Conservation (phyloP, 2,888 invertebrate genomes). For the Sericinus montela region DNA sequence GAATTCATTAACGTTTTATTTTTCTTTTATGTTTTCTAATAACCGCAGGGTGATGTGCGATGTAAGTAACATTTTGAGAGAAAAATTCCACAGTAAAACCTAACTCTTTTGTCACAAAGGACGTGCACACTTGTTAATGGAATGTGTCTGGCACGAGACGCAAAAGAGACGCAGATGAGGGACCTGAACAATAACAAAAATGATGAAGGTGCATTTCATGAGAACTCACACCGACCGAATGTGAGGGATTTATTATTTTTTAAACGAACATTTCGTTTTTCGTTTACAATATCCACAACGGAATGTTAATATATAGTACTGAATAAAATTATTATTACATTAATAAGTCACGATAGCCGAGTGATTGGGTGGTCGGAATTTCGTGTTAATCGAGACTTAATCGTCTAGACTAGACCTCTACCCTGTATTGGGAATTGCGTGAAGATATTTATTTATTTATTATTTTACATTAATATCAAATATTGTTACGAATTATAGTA, state of each 20-base stretch:
- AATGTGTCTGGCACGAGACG: conserved; percentile 13
- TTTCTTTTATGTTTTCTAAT: not conserved
- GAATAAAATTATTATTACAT: too few species aligned
- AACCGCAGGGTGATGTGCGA: not conserved
- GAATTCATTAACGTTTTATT: not conserved
- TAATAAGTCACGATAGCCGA: too few species aligned
- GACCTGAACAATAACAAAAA: conserved; percentile 14
- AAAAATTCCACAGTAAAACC: not conserved
- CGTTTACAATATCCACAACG: too few species aligned
- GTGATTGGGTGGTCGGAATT: too few species aligned
- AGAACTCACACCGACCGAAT: not conserved
- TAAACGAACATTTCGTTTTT: too few species aligned
- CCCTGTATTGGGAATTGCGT: too few species aligned
- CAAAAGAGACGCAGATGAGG: conserved; percentile 11
- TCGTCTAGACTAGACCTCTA: too few species aligned
- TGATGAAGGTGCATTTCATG: conserved; percentile 12
- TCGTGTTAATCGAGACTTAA: too few species aligned
- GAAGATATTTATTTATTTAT: too few species aligned
- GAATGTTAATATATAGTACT: too few species aligned
- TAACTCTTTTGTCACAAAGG: conserved; percentile 14
- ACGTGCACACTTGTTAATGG: conserved; percentile 15
- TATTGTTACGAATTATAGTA: too few species aligned
- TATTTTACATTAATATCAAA: too few species aligned
- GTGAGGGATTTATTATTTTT: conserved; percentile 1
- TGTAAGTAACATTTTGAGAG: conserved; percentile 1